Evolutionary conservation across 2,797 vertebrate genomes (phyloP).

Genomic region (Cuculus canorus): DNA sequence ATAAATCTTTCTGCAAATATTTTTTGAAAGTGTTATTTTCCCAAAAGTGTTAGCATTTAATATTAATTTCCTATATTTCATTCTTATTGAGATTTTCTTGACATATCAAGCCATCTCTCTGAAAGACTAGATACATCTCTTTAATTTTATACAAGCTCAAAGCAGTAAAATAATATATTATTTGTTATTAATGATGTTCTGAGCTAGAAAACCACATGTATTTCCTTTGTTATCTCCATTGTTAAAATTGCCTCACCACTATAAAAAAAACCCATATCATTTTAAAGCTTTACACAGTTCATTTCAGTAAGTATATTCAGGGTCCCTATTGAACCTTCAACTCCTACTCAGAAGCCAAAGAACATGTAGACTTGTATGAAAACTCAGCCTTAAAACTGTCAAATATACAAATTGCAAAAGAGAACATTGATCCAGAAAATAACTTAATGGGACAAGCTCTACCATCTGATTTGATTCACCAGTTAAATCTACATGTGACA

Average conservation of each 20-base stretch:
- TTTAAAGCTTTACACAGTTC: background rate
- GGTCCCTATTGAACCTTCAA: background rate
- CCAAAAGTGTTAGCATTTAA: background rate
- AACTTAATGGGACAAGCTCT: background rate
- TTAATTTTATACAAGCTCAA: background rate
- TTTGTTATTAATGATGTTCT: constrained; percentile 1
- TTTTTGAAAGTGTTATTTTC: background rate
- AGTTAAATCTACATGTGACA: background rate
- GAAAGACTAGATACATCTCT: background rate
- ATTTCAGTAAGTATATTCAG: background rate
- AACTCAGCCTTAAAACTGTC: background rate
- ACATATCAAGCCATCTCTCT: background rate
- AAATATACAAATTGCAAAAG: background rate
- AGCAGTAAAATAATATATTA: background rate
- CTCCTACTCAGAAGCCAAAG: constrained; percentile 25
- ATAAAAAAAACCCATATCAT: background rate
- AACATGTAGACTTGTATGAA: background rate
- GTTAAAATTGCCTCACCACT: background rate
- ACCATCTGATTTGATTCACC: background rate
- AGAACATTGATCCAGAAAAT: background rate
- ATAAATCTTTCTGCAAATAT: background rate
- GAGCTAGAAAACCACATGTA: background rate
- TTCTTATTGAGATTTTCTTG: background rate
- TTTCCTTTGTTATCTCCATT: constrained; percentile 16
- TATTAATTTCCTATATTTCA: background rate